Base-by-base conservation (phyloP, 2,113 vertebrate species). In the Psophia crepitans region DNA sequence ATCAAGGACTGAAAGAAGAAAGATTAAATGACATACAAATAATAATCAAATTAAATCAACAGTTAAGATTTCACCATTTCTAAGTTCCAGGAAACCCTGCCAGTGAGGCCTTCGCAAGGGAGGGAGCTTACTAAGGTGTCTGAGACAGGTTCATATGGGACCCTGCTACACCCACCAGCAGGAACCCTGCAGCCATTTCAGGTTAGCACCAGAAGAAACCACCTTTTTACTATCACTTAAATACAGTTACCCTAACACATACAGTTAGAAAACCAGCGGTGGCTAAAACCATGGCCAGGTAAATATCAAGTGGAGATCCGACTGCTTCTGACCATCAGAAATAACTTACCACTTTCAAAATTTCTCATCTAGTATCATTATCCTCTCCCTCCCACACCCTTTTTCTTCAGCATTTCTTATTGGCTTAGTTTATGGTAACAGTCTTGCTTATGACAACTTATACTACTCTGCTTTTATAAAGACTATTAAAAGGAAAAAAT, bases 301-400 rank as follows among this genome's bases (percentile, higher is more conserved):
- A 19, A 49, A 75, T 14, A 6, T 12, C 28, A 44, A 15, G 43
- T 6, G 4, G 33, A 57, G 48, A 49, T 75, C 56, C 51, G 35
- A 57, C 27, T 49, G 32, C 33, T 69, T 63, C 61, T 69, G 35
- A 27, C 17, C 28, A 57, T 22, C 32, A 24, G 60, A 63, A 75
- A 39, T 39, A 44, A 37, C 11, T 24, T 17, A 28, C 3, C 17
- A 8, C 11, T 65, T 82, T 15, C 32, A 11, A 71, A 60, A 20
- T 22, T 23, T 44, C 44, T 90, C 30, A 64, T 28, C 18, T 15
- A 71, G 32, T 11, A 71, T 28, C 12, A 14, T 12, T 41, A 35
- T 7, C 17, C 39, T 33, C 13, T 15, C 22, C 5, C 6, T 3
- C 6, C 4, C 48, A 23, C 1, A 1, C 5, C 21, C 6, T 15